These are phyloP conservation scores for Helicolenus hilgendorfi DNA, from an alignment of 2,797 vertebrate genomes.

Conservation along the genomic window DNA sequence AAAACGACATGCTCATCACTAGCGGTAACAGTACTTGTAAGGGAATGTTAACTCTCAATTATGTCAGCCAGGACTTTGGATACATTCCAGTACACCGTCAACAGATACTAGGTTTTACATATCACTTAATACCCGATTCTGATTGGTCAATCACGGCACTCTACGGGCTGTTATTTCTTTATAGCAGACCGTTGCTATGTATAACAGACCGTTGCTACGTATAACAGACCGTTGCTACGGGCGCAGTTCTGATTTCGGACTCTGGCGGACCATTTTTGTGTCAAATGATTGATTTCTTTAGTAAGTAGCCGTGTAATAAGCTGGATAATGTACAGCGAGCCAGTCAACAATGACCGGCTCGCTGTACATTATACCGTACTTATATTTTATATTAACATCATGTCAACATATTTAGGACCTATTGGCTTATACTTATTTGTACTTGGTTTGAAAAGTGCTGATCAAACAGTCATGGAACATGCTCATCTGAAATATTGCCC, in stretches of 20 bases:
- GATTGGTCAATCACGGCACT: too few species aligned
- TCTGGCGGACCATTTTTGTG: too few species aligned
- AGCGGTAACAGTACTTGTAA: not conserved
- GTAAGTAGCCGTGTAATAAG: too few species aligned
- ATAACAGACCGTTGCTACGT: too few species aligned
- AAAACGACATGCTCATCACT: not conserved
- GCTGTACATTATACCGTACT: not conserved
- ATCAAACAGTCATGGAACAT: conserved; percentile 25
- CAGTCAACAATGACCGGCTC: too few species aligned
- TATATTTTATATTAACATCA: not conserved
- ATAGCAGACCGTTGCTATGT: too few species aligned
- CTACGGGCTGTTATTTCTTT: too few species aligned
- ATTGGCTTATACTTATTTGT: not conserved
- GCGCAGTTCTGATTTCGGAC: too few species aligned
- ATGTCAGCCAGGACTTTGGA: not conserved
- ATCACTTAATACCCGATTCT: too few species aligned
- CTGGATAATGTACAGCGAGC: too few species aligned
- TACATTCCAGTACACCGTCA: not conserved
- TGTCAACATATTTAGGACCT: not conserved
- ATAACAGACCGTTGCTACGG: too few species aligned
- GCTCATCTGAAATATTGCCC: conserved; percentile 60
- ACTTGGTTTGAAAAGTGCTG: conserved; percentile 1
- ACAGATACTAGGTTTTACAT: not conserved
- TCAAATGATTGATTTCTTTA: too few species aligned
- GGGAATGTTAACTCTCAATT: not conserved